Evolutionary conservation across 2,888 invertebrate genomes (phyloP), one percentile per base, ranked within the genome.

Genomic region (Litoditis marina): DNA sequence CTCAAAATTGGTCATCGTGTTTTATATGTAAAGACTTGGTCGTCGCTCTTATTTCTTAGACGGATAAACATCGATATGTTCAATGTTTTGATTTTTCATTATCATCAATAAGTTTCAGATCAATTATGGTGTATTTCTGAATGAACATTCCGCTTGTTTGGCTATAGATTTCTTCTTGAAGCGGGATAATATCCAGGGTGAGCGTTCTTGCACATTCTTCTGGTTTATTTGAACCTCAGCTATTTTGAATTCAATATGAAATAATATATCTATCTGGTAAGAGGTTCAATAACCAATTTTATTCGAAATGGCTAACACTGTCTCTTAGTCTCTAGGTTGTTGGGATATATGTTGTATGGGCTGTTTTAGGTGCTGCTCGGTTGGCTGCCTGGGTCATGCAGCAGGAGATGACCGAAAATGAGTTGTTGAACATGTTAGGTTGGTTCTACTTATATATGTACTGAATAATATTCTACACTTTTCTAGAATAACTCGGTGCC

Each of bases 101-200:
- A 31, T 50, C 13, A 36, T 19, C 11, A 19, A 16, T 30, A 13
- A 22, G 22, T 63, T 59, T 83, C 91, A 85, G 84, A 76, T 81
- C 19, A 90, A 90, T 80, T 95, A 90, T 86, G 96, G 96, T 1
- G 84, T 96, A 34, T 94, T 94, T 82, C 88, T 92, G n/a, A 92
- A 95, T 84, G 84, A 88, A 65, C 90, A 89, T 74, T 87, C 88
- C 32, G 89, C 89, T 8, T 92, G 91, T 84, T 85, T 94, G 55
- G 84, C 93, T 39, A 86, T 95, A 85, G 90, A 94, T 82, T 87
- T 87, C 60, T 89, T 91, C 77, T 84, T 94, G 60, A 75, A 83
- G 63, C 64, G 77, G 16, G 74, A 81, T 19, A 78, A 84, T 62
- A 81, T 79, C 60, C 68, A 77, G 68, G 81, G 84, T 84, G 44